phyloP scores from a whole-genome alignment of 2,888 invertebrate genomes.

The Drosophila flavopinicola region DNA sequence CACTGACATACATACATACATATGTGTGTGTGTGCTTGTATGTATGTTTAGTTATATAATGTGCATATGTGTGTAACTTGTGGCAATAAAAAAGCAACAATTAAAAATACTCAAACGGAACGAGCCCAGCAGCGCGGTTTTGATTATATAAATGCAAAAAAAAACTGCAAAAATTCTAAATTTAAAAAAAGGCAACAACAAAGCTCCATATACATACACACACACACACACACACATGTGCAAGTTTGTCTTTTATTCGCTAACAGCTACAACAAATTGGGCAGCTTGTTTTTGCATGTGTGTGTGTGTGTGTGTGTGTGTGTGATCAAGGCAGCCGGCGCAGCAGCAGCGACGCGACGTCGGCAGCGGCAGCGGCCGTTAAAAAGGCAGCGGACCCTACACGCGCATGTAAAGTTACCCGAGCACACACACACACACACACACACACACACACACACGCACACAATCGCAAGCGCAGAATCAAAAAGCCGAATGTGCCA shows the following conservation, averaged over 20 bases:
- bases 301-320: constrained; percentile 32
- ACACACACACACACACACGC: constrained; percentile 25
- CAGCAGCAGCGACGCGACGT: constrained; percentile 51
- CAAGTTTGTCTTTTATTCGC: constrained; percentile 62
- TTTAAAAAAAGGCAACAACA: constrained; percentile 76
- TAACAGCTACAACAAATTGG: constrained; percentile 77
- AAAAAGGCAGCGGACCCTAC: constrained; percentile 76
- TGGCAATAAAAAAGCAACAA: constrained; percentile 41
- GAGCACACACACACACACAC: constrained; percentile 39
- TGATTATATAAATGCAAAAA: constrained; percentile 74
- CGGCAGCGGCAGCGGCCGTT: constrained; percentile 67
- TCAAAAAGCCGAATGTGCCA: constrained; percentile 73
- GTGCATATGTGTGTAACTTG: constrained; percentile 25
- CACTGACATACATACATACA: neutral
- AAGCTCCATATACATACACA: constrained; percentile 53
- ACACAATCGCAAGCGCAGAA: constrained; percentile 31
- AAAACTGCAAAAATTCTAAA: constrained; percentile 76
- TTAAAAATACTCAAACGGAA: constrained; percentile 63
- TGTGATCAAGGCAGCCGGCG: constrained; percentile 67
- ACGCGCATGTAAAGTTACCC: constrained; percentile 78
- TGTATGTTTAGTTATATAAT: neutral
- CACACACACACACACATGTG: constrained; percentile 15
- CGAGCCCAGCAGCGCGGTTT: constrained; percentile 53
- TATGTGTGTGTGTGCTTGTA: neutral
- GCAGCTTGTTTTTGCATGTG: constrained; percentile 47